Conservation (phyloP, 2,113 vertebrate genomes). For the Archilochus colubris region DNA sequence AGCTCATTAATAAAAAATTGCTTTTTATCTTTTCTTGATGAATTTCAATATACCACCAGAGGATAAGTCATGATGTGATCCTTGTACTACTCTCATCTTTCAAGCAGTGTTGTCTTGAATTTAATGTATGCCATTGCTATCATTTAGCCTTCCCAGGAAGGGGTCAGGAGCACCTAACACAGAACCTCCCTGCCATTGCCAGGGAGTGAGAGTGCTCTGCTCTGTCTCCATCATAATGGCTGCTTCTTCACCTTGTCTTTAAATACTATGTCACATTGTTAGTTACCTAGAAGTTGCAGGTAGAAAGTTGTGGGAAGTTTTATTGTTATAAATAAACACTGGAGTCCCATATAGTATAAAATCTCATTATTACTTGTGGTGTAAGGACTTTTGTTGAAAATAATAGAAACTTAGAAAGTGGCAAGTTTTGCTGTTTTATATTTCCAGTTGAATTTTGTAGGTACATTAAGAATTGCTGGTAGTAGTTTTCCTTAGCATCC, state of each 20-base stretch:
- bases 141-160: background rate
- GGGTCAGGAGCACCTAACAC: background rate
- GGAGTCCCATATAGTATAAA: background rate
- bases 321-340: background rate
- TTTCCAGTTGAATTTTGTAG: background rate
- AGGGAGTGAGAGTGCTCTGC: background rate
- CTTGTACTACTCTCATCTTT: background rate
- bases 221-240: background rate
- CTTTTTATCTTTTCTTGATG: background rate
- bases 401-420: background rate
- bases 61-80: background rate
- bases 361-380: background rate
- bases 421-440: background rate
- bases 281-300: background rate
- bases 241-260: background rate
- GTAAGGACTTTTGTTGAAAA: background rate
- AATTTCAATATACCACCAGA: background rate
- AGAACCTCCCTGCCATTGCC: background rate
- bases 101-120: background rate
- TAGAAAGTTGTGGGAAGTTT: background rate
- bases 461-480: background rate
- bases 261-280: background rate
- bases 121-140: background rate
- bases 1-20: background rate
- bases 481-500: background rate